phyloP scores from a whole-genome alignment of 2,797 vertebrate genomes.

The Acestrorhynchus altus region DNA sequence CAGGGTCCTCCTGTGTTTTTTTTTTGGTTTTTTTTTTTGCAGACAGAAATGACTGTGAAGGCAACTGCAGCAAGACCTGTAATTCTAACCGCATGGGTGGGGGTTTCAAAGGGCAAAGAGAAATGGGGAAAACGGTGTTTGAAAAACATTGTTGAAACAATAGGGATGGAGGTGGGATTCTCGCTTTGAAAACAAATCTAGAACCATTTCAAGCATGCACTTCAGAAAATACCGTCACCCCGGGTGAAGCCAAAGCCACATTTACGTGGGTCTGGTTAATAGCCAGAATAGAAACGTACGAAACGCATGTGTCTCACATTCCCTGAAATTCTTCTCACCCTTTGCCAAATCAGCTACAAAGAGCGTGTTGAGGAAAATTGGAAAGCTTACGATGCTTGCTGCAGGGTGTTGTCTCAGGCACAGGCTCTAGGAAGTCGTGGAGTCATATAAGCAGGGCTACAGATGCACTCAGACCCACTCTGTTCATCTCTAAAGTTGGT shows the following conservation, averaged over 20 bases:
- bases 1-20: background rate
- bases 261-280: background rate
- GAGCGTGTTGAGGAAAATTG: too few relatives aligned
- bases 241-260: background rate
- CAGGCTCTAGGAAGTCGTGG: background rate
- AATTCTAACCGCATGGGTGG: conserved; percentile 15
- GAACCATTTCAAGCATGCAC: background rate
- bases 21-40: too few relatives aligned
- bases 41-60: conserved; percentile 34
- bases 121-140: background rate
- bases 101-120: background rate
- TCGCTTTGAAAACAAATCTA: background rate
- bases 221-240: background rate
- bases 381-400: too few relatives aligned
- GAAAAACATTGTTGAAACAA: conserved; percentile 5
- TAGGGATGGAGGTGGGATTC: background rate
- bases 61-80: background rate
- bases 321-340: background rate
- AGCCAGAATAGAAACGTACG: background rate
- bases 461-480: background rate
- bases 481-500: background rate
- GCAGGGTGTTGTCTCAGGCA: too few relatives aligned
- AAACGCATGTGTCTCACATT: too few relatives aligned
- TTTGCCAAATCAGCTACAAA: too few relatives aligned
- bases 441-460: background rate